Percentiles rank a stretch among this genome's conserved stretches.
phyloP scores from a whole-genome alignment of 2,113 vertebrate species.

The Quiscalus mexicanus region DNA sequence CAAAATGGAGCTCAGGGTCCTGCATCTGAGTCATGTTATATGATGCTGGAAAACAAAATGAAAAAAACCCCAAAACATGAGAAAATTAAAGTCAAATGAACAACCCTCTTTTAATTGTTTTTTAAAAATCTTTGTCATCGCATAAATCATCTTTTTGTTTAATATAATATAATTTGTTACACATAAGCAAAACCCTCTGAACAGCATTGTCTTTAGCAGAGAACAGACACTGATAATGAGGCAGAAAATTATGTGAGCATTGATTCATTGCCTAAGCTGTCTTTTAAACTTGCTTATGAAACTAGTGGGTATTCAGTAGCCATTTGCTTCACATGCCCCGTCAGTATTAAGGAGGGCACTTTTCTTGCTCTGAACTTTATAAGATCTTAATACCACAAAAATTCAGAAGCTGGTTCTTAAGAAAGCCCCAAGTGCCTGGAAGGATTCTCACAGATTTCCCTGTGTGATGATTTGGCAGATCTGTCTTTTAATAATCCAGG shows the following conservation, averaged over 20 bases:
- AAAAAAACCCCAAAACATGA: not conserved
- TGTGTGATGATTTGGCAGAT: not conserved
- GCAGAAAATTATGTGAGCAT: constrained; percentile 11
- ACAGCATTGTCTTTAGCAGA: not conserved
- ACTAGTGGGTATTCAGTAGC: not conserved
- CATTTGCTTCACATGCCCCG: not conserved
- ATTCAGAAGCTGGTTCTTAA: not conserved
- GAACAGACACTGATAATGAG: constrained; percentile 8
- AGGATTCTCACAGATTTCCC: not conserved
- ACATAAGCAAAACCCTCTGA: constrained; percentile 52
- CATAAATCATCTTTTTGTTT: constrained; percentile 47
- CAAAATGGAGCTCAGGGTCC: not conserved
- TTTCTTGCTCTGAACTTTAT: not conserved
- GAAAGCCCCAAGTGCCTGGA: not conserved
- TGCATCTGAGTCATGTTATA: not conserved
- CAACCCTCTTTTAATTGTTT: constrained; percentile 2
- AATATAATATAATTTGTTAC: constrained; percentile 45
- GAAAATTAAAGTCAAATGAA: not conserved
- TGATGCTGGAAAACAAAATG: not conserved
- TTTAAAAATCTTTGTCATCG: constrained; percentile 21
- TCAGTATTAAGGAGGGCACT: not conserved
- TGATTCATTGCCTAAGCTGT: not conserved
- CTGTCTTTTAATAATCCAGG: not conserved
- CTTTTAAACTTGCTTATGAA: not conserved
- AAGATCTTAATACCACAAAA: not conserved